Conservation (phyloP, 2,888 invertebrate genomes). For the Laspeyria flexula region DNA sequence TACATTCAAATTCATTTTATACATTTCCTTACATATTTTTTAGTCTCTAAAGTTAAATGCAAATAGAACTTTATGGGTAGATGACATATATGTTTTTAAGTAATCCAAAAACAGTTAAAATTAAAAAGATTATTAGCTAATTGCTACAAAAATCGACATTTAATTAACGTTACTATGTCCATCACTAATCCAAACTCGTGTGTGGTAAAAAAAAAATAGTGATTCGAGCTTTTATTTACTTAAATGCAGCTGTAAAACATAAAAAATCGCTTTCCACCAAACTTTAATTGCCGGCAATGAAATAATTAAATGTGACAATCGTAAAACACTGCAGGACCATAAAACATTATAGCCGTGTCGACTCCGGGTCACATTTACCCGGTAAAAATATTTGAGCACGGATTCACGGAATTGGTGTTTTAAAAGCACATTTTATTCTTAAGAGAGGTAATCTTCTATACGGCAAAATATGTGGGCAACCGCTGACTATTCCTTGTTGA, state of each 20-base stretch:
- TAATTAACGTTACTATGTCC: slow-evolving; percentile 35
- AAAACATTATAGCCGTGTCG: slow-evolving; percentile 78
- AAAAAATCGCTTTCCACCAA: slow-evolving; percentile 81
- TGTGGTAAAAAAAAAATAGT: slow-evolving; percentile 82
- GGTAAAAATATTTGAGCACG: slow-evolving; percentile 47
- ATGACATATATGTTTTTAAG: too few relatives aligned
- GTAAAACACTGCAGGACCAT: slow-evolving; percentile 78
- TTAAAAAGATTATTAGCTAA: background rate
- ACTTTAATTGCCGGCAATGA: slow-evolving; percentile 84
- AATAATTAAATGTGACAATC: slow-evolving; percentile 86
- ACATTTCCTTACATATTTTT: too few relatives aligned
- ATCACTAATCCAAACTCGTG: slow-evolving; percentile 75
- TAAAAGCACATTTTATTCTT: slow-evolving; percentile 31
- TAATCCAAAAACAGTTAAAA: too few relatives aligned
- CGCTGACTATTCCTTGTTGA: too few relatives aligned
- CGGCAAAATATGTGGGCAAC: too few relatives aligned
- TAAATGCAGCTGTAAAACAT: slow-evolving; percentile 80
- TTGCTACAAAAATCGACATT: slow-evolving; percentile 21
- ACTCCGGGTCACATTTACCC: slow-evolving; percentile 58
- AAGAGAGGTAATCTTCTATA: background rate
- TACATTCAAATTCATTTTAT: too few relatives aligned
- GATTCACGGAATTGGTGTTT: slow-evolving; percentile 36
- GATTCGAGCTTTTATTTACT: slow-evolving; percentile 80
- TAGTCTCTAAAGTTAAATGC: too few relatives aligned
- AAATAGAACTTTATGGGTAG: too few relatives aligned